A percentile compares a stretch with the other conserved stretches of the same genome.
These are phyloP conservation scores for Elephantulus edwardii DNA, from an alignment of 2,113 vertebrate genomes.

Conservation along the genomic window DNA sequence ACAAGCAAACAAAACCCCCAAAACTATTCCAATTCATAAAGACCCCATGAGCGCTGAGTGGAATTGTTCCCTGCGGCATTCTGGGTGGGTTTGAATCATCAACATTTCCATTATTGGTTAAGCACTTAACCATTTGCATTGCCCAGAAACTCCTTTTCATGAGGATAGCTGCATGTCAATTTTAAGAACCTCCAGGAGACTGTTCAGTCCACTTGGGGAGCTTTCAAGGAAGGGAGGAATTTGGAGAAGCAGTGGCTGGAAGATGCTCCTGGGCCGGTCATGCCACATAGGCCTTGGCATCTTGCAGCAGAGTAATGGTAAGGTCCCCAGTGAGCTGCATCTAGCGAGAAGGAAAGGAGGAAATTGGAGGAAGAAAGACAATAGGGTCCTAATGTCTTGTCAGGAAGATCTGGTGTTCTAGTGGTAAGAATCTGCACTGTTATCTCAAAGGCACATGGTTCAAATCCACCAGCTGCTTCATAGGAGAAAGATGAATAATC, in stretches of 20 bases:
- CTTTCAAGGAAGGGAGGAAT: conserved; percentile 8
- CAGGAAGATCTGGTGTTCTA: too few species aligned
- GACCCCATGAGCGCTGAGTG: not conserved
- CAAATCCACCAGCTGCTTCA: too few species aligned
- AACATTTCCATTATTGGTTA: not conserved
- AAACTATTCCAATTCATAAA: not conserved
- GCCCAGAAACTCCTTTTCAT: not conserved
- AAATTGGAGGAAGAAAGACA: too few species aligned
- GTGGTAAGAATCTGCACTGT: too few species aligned
- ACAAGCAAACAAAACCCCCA: not conserved
- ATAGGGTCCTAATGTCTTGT: too few species aligned
- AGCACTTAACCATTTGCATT: not conserved
- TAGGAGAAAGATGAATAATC: too few species aligned
- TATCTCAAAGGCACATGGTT: too few species aligned
- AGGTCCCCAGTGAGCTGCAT: too few species aligned
- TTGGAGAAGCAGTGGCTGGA: not conserved
- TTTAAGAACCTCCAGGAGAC: not conserved
- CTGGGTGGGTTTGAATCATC: not conserved
- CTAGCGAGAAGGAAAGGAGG: too few species aligned
- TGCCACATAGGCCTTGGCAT: too few species aligned
- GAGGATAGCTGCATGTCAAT: not conserved
- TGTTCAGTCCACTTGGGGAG: not conserved
- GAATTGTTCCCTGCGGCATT: not conserved
- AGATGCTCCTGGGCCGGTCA: too few species aligned
- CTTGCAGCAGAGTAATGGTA: too few species aligned